Evolutionary conservation across 2,113 vertebrate species (phyloP), one percentile per base, ranked within the genome.

Genomic region (Python bivittatus): DNA sequence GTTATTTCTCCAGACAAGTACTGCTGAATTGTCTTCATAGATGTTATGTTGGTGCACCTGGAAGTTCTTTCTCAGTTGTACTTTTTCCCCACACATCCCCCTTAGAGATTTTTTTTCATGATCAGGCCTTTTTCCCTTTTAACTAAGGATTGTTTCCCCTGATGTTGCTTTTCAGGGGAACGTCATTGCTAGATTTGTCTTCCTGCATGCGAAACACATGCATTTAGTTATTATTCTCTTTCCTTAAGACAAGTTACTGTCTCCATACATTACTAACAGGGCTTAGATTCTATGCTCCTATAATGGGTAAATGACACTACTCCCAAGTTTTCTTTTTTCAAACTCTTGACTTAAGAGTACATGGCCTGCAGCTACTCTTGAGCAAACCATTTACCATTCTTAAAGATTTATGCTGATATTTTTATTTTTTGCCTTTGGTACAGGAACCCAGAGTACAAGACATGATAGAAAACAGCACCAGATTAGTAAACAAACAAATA

Each of bases 291-390:
- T 97, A 97, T 97, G 95, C 92, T 95, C 96, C 91, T 97, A 96
- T 97, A 97, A 97, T 97, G 97, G 97, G 97, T 97, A 95, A 97
- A 96, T 97, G 97, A 97, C 96, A 96, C 96, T 96, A 96, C 97
- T 97, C 97, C 97, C 97, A 97, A 97, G 97, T 97, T 98, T 97
- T 97, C 97, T 96, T 97, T n/a, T 97, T 97, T 97, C 97, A 97
- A 97, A 96, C 96, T 97, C 95, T 97, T 98, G 97, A 98, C 97
- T 98, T 97, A 97, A n/a, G 97, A 97, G 96, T 96, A 95, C 97
- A 97, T 97, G 97, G 96, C 97, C 97, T 97, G 96, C 64, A 92
- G 97, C 97, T 94, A 97, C 93, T 97, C 95, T 97, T 96, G 95
- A 97, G 94, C 92, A 96, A 95, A 90, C 96, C 97, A 96, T 97